Base-by-base conservation (phyloP, 2,113 vertebrate genomes). In the Saguinus imperator region DNA sequence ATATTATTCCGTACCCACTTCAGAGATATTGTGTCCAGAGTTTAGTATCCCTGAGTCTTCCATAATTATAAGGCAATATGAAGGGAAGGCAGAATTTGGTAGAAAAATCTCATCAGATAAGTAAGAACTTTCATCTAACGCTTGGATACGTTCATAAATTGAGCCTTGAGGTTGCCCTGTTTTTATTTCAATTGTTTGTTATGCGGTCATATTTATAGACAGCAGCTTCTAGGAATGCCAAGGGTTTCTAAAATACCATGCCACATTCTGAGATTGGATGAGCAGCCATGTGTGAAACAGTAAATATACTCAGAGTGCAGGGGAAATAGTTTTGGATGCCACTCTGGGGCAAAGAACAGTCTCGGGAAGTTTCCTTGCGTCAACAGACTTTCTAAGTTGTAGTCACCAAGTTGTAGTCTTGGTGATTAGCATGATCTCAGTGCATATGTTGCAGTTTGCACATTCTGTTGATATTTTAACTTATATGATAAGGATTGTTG, bases 241-340 rank as follows among this genome's bases (percentile, higher is more conserved):
- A 91, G 61, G 43, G 20, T 32, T 95, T 76, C 45, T 96, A 93
- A 91, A 52, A 91, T 93, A 70, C 14, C 21, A 25, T 40, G 23
- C 66, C 27, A 86, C 45, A 68, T 58, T 13, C 21, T n/a, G 23
- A 45, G 75, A 27, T 27, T 92, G 20, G 52, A 89, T 64, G 87
- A 68, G 84, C 35, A 75, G n/a, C 57, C n/a, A 3, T 27, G 10
- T 76, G 25, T 45, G 80, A 86, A 75, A 66, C 40, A 84, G 66
- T 70, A 57, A 72, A 89, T n/a, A 37, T 8, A 27, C 20, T 32
- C 5, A 43, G n/a, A 45, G 45, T 6, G 4, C 14, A 40, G 37
- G 52, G 35, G 11, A 12, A 77, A n/a, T 64, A 50, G 57, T 70
- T 17, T 40, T 17, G 21, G 76, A 45, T 27, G 52, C 14, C 20